Conservation (phyloP, 2,113 vertebrate species). For the Oncorhynchus clarkii region DNA sequence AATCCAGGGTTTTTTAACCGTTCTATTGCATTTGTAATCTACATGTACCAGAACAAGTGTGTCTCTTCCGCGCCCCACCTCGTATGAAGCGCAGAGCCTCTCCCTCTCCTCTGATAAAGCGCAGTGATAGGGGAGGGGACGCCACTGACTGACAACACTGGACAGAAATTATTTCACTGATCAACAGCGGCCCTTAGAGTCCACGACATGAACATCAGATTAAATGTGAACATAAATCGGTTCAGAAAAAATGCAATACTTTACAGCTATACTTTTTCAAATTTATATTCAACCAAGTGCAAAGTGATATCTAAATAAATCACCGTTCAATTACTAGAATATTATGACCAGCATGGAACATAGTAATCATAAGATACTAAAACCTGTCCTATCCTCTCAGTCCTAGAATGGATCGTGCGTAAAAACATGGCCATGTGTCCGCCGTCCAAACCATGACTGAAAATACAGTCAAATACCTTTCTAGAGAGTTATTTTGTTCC, state of each 20-base stretch:
- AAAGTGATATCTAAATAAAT: not conserved
- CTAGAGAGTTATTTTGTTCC: not conserved
- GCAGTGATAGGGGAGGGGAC: conserved; percentile 4
- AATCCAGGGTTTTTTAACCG: not conserved
- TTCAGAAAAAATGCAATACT: not conserved
- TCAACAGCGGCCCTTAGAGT: conserved; percentile 42
- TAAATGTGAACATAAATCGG: not conserved
- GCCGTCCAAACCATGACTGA: no score
- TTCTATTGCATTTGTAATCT: not conserved
- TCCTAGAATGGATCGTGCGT: not conserved
- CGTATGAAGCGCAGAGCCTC: not conserved
- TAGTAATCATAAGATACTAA: not conserved
- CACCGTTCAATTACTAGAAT: not conserved
- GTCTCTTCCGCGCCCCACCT: not conserved
- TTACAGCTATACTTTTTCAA: not conserved
- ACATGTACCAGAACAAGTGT: not conserved
- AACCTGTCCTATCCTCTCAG: not conserved
- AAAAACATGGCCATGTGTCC: no score
- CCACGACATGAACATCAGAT: not conserved
- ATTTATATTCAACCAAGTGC: not conserved
- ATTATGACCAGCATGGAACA: not conserved
- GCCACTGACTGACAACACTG: not conserved
- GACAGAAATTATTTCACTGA: conserved; percentile 8
- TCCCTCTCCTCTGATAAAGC: not conserved
- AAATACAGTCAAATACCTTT: not conserved